Evolutionary conservation across 2,888 invertebrate species (phyloP).

Genomic region (Pyralis farinalis): DNA sequence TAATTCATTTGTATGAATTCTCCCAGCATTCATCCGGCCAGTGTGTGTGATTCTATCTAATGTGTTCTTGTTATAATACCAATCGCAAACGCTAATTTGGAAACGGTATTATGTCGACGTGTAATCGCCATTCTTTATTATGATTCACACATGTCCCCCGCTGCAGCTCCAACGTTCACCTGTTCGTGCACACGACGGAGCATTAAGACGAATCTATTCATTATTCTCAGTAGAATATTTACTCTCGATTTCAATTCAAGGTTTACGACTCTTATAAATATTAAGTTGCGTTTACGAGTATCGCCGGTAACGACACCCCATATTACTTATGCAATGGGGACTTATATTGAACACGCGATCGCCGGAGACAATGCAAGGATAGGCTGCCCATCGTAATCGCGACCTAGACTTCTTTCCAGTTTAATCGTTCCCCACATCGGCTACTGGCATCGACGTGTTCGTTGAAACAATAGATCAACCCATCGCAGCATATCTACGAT

Average conservation of each 20-base stretch:
- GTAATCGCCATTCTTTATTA: constrained; percentile 35
- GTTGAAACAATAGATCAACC: constrained; percentile 73
- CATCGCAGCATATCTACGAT: constrained; percentile 48
- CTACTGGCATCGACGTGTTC: constrained; percentile 37
- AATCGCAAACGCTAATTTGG: constrained; percentile 52
- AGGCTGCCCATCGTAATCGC: constrained; percentile 42
- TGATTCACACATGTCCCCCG: constrained; percentile 45
- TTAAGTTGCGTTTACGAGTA: constrained; percentile 48
- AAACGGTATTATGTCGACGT: constrained; percentile 43
- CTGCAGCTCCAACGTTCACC: constrained; percentile 6
- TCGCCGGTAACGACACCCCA: constrained; percentile 55
- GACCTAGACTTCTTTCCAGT: constrained; percentile 76
- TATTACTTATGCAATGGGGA: constrained; percentile 76
- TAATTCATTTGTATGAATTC: constrained; percentile 68
- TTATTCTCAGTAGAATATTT: constrained; percentile 17
- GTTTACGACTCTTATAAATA: constrained; percentile 55
- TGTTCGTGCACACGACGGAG: constrained; percentile 1
- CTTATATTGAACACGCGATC: constrained; percentile 74
- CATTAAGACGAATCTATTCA: constrained; percentile 7
- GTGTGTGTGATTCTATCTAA: constrained; percentile 67
- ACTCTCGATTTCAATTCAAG: constrained; percentile 40
- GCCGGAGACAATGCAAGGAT: constrained; percentile 76
- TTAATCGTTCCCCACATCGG: constrained; percentile 69
- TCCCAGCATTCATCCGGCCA: constrained; percentile 52
- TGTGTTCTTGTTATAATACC: constrained; percentile 52